phyloP scores from a whole-genome alignment of 2,888 invertebrate species.

The Hoplodrina blanda region DNA sequence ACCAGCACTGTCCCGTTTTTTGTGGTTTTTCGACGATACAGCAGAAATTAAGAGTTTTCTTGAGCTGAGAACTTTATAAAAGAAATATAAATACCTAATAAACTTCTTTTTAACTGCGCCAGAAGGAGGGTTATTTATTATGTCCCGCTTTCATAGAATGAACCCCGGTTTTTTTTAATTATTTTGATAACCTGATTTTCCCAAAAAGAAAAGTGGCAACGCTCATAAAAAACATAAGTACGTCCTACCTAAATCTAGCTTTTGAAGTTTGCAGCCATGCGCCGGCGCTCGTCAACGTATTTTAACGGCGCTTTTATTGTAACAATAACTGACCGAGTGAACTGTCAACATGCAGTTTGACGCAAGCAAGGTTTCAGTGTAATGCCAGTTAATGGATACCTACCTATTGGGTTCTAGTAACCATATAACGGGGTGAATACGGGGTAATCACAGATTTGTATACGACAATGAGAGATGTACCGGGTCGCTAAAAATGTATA shows the following conservation, averaged over 20 bases:
- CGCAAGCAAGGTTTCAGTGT: constrained; percentile 27
- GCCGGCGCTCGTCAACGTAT: constrained; percentile 2
- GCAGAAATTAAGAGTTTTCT: background rate
- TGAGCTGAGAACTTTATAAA: too few relatives aligned
- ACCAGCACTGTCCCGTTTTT: background rate
- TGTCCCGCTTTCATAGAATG: too few relatives aligned
- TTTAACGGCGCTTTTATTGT: constrained; percentile 49
- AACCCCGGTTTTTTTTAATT: too few relatives aligned
- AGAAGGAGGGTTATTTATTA: too few relatives aligned
- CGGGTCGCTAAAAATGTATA: too few relatives aligned
- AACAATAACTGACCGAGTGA: constrained; percentile 28
- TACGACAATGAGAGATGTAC: too few relatives aligned
- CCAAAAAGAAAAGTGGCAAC: too few relatives aligned
- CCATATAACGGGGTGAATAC: background rate
- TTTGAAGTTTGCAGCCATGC: constrained; percentile 11
- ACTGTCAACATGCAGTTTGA: constrained; percentile 26
- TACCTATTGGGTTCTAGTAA: constrained; percentile 13
- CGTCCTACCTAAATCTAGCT: constrained; percentile 6
- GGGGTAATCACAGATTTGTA: background rate
- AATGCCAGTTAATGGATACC: constrained; percentile 2
- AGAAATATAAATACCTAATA: too few relatives aligned
- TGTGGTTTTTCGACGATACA: background rate
- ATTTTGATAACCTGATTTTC: too few relatives aligned
- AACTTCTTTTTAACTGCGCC: too few relatives aligned
- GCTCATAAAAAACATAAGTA: background rate